These are phyloP conservation scores for Hirudinaria manillensis DNA, from an alignment of 2,888 invertebrate genomes.

Conservation along the genomic window DNA sequence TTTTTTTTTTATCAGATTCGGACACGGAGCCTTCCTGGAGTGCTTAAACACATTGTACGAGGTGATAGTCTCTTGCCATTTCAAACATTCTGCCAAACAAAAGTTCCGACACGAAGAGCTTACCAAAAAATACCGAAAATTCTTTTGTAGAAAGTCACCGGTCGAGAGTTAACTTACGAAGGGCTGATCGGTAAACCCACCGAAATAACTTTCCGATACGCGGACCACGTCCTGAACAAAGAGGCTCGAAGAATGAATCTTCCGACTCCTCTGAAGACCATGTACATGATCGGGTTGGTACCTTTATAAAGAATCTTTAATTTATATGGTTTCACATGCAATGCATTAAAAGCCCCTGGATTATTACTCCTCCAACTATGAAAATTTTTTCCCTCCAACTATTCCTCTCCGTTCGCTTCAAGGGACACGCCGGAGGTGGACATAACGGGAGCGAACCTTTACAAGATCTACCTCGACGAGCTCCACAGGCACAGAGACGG, in stretches of 20 bases:
- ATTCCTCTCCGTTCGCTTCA: not conserved
- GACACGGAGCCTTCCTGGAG: slow-evolving; percentile 53
- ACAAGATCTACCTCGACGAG: slow-evolving; percentile 47
- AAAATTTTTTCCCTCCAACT: not conserved
- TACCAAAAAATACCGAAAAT: too few relatives aligned
- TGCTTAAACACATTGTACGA: slow-evolving; percentile 52
- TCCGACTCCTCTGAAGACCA: slow-evolving; percentile 46
- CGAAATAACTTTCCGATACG: slow-evolving; percentile 53
- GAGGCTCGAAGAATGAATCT: slow-evolving; percentile 47
- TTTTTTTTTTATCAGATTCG: slow-evolving; percentile 49
- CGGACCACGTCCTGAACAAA: slow-evolving; percentile 49
- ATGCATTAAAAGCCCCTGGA: too few relatives aligned
- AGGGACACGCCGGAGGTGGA: slow-evolving; percentile 54
- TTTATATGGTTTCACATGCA: not conserved
- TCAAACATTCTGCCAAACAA: not conserved
- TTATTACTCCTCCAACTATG: not conserved
- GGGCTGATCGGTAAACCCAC: slow-evolving; percentile 53
- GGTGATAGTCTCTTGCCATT: slow-evolving; percentile 26
- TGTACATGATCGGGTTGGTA: slow-evolving; percentile 53
- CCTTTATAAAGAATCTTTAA: slow-evolving; percentile 35
- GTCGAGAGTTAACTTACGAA: slow-evolving; percentile 48
- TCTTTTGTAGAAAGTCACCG: slow-evolving; percentile 51
- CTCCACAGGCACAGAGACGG: slow-evolving; percentile 9
- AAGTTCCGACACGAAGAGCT: too few relatives aligned
- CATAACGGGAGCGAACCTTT: slow-evolving; percentile 52